A percentile compares a stretch with the other conserved stretches of the same genome.
Conservation (phyloP, 1,140 invertebrate genomes). For the Neodiprion virginianus region DNA sequence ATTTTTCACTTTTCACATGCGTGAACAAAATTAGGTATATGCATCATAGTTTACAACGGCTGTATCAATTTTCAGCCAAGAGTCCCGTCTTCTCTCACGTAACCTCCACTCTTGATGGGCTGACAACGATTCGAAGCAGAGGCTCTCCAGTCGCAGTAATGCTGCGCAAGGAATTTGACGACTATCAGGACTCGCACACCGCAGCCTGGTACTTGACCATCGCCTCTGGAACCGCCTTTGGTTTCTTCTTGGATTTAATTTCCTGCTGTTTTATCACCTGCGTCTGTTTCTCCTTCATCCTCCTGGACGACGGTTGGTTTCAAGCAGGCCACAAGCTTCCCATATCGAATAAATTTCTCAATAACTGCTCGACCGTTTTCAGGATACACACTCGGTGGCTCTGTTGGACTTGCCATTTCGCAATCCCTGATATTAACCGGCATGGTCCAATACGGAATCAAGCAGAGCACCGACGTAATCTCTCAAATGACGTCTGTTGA, state of each 20-base stretch:
- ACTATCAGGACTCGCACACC: slow-evolving; percentile 71
- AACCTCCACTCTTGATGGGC: slow-evolving; percentile 77
- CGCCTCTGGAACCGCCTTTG: slow-evolving; percentile 64
- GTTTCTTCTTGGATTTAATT: slow-evolving; percentile 46
- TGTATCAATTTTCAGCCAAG: slow-evolving; percentile 60
- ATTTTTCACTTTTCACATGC: not conserved
- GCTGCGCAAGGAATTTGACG: slow-evolving; percentile 76
- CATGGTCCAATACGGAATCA: slow-evolving; percentile 84
- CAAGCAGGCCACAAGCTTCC: not conserved
- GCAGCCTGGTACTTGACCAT: slow-evolving; percentile 71
- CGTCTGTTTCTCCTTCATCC: slow-evolving; percentile 55
- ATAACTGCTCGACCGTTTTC: slow-evolving; percentile 1
- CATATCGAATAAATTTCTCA: no score
- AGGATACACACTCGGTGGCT: slow-evolving; percentile 60
- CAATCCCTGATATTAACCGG: slow-evolving; percentile 82
- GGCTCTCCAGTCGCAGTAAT: slow-evolving; percentile 64
- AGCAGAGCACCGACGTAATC: slow-evolving; percentile 74
- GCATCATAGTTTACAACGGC: no score
- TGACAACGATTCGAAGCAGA: slow-evolving; percentile 81
- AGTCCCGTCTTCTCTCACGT: slow-evolving; percentile 87
- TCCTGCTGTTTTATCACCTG: slow-evolving; percentile 39
- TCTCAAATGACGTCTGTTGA: slow-evolving; percentile 87
- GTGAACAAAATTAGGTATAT: no score
- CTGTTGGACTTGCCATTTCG: slow-evolving; percentile 84
- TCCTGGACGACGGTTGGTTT: slow-evolving; percentile 44